Base-by-base conservation (phyloP, 2,797 vertebrate species). In the Falco rusticolus region DNA sequence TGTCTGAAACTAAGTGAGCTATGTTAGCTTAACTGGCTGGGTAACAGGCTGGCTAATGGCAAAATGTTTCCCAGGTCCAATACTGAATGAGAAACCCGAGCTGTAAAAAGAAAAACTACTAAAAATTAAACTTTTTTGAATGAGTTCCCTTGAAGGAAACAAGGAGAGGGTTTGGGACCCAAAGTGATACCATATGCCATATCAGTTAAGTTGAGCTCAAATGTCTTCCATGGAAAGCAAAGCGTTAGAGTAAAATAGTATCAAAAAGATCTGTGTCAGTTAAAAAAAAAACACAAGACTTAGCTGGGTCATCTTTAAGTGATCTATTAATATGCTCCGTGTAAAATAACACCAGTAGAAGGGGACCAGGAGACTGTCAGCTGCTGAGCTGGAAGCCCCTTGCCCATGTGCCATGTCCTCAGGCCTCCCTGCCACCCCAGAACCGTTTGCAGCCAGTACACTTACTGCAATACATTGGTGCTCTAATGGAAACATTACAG, bases 381-480 rank as follows among this genome's bases (percentile, higher is more conserved):
- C 8, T n/a, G 33, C 59, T 33, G 54, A 54, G 22, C 11, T 4
- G 5, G 82, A 70, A 66, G 26, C 25, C 53, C 16, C 20, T 9
- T 8, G n/a, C 19, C 29, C 29, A 17, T 18, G 6, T 1, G 7
- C 16, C 26, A 7, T 5, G 8, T 14, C 29, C 50, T 39, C 61
- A 47, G 20, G 10, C 10, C 19, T 24, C 31, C 33, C 37, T 51
- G 51, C 10, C 43, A 31, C 48, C 61, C 31, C 78, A 60, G 21
- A 48, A 20, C 29, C 47, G 26, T 7, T 5, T 26, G 39, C 45
- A 59, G 19, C 53, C 56, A 65, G 17, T n/a, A n/a, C 6, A 4
- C 20, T 20, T 53, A 9, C 9, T n/a, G 64, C 37, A 39, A 69
- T 3, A 47, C 28, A 45, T 5, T 0, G 0, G 8, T 53, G 43